phyloP scores from a whole-genome alignment of 1,140 invertebrate species.

The Antheraea mylitta region DNA sequence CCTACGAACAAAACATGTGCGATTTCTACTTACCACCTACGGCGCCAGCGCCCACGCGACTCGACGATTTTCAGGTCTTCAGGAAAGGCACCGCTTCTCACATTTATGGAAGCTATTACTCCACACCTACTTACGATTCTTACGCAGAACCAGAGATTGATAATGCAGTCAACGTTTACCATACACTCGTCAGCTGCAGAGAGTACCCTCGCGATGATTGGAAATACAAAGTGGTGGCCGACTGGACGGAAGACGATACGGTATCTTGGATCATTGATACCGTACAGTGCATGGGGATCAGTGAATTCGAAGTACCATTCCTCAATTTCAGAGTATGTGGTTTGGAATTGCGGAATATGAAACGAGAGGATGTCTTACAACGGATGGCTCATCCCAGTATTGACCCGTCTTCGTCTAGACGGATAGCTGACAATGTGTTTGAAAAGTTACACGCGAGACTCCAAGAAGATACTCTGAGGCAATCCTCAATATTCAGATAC shows the following conservation, averaged over 20 bases:
- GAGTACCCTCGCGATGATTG: conserved; percentile 70
- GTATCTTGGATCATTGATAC: conserved; percentile 79
- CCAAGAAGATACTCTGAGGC: conserved; percentile 57
- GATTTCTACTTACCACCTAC: conserved; percentile 48
- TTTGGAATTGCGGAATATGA: conserved; percentile 67
- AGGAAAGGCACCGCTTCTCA: conserved; percentile 57
- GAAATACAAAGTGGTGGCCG: conserved; percentile 73
- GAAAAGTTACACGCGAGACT: conserved; percentile 66
- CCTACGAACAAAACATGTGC: conserved; percentile 63
- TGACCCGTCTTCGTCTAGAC: conserved; percentile 39
- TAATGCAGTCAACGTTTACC: conserved; percentile 51
- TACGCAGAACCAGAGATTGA: conserved; percentile 55
- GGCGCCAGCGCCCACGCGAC: conserved; percentile 55
- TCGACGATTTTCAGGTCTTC: conserved; percentile 67
- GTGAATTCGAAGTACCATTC: conserved; percentile 64
- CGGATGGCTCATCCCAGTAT: conserved; percentile 60
- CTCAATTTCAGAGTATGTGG: conserved; percentile 76
- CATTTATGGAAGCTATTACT: conserved; percentile 63
- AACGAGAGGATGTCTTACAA: conserved; percentile 70
- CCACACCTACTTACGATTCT: conserved; percentile 46
- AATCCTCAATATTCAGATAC: conserved; percentile 56
- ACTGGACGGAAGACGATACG: conserved; percentile 80
- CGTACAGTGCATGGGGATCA: conserved; percentile 61
- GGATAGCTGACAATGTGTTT: conserved; percentile 70
- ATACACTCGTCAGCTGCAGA: conserved; percentile 49